Evolutionary conservation across 2,113 vertebrate genomes (phyloP).

Genomic region (Anolis carolinensis): DNA sequence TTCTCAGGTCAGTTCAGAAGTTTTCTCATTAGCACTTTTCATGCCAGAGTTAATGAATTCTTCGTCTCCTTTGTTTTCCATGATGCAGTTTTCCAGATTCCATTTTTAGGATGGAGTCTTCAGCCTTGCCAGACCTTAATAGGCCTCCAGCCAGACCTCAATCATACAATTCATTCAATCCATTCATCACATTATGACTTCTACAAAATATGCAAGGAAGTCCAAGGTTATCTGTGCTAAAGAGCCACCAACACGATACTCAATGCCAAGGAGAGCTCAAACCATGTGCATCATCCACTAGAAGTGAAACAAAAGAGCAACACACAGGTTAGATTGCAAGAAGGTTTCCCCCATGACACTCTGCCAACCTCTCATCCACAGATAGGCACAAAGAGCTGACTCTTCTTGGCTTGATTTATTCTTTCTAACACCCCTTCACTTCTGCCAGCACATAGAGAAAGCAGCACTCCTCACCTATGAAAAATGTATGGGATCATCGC

Average conservation of each 20-base stretch:
- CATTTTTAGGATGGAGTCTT: too few species aligned
- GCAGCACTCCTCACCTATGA: background rate
- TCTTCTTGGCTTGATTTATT: background rate
- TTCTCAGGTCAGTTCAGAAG: too few species aligned
- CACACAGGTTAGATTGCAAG: background rate
- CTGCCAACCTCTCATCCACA: background rate
- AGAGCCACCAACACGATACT: background rate
- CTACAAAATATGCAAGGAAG: background rate
- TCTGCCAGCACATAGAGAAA: background rate
- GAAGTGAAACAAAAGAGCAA: background rate
- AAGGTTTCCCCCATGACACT: background rate
- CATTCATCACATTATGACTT: background rate
- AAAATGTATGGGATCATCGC: too few species aligned
- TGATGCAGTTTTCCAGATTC: too few species aligned
- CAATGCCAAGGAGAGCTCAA: background rate
- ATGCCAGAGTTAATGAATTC: too few species aligned
- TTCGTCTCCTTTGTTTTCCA: too few species aligned
- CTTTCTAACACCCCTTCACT: background rate
- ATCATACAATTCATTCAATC: too few species aligned
- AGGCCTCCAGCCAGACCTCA: too few species aligned
- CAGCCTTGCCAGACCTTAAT: too few species aligned
- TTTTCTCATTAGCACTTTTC: too few species aligned
- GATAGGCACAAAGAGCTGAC: background rate
- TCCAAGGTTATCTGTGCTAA: background rate
- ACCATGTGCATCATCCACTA: background rate